phyloP scores from a whole-genome alignment of 2,113 vertebrate species.

The Leptocoma aspasia region DNA sequence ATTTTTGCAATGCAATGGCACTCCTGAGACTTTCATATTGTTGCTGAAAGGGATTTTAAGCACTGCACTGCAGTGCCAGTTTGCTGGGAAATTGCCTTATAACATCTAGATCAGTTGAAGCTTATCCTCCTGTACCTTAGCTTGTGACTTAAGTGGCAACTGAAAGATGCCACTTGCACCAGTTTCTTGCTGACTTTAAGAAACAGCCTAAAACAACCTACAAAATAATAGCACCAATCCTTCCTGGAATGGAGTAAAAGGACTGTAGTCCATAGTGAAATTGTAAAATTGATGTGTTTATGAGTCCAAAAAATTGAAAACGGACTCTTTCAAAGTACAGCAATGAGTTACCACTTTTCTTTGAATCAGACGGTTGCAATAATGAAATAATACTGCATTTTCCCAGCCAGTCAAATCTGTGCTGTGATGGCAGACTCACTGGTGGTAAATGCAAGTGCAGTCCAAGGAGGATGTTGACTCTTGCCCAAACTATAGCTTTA shows the following conservation, averaged over 20 bases:
- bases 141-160: background rate
- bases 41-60: conserved; percentile 34
- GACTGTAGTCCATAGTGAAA: background rate
- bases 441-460: background rate
- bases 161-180: background rate
- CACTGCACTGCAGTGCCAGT: background rate
- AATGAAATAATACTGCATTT: background rate
- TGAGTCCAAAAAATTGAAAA: background rate
- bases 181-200: background rate
- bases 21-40: conserved; percentile 7
- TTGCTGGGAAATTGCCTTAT: background rate
- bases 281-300: background rate
- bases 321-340: background rate
- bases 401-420: background rate
- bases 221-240: background rate
- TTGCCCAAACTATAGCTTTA: background rate
- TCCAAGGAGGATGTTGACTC: background rate
- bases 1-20: background rate
- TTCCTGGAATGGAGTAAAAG: background rate
- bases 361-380: background rate
- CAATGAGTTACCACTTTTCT: background rate
- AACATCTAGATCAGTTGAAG: background rate
- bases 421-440: background rate
- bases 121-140: background rate
- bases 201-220: background rate